These are phyloP conservation scores for Cynoglossus semilaevis DNA, from an alignment of 2,113 vertebrate genomes.

Conservation along the genomic window DNA sequence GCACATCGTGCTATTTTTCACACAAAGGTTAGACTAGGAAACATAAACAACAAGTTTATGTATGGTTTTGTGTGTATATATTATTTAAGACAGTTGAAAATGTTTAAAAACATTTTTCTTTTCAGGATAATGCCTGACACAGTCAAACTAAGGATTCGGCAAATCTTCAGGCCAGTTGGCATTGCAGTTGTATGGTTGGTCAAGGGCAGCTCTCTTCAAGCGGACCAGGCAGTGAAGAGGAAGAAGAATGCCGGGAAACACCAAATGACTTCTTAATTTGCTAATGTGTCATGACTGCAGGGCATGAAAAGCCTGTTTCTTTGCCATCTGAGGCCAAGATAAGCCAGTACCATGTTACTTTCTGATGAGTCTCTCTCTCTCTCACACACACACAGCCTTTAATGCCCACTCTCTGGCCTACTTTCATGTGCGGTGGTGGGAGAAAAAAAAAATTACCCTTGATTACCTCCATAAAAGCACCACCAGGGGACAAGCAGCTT, in stretches of 20 bases:
- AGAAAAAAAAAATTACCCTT: constrained; percentile 67
- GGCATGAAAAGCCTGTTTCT: constrained; percentile 76
- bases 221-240: constrained; percentile 75
- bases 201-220: constrained; percentile 68
- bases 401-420: constrained; percentile 69
- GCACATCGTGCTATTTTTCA: constrained; percentile 53
- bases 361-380: constrained; percentile 43
- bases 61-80: no score
- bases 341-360: constrained; percentile 57
- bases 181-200: constrained; percentile 45
- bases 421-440: constrained; percentile 72
- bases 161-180: constrained; percentile 51
- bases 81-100: no score
- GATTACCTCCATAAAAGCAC: constrained; percentile 65
- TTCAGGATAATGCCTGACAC: constrained; percentile 24
- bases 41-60: background rate
- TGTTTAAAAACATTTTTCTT: no score
- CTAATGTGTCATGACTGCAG: constrained; percentile 78
- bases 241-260: constrained; percentile 77
- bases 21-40: constrained; percentile 63
- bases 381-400: constrained; percentile 29
- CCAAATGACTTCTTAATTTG: constrained; percentile 81
- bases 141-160: constrained; percentile 31
- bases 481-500: constrained; percentile 66
- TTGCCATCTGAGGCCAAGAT: constrained; percentile 79